Evolutionary conservation across 1,140 invertebrate species (phyloP), one percentile per base, ranked within the genome.

Genomic region (Glossosoma conforme): DNA sequence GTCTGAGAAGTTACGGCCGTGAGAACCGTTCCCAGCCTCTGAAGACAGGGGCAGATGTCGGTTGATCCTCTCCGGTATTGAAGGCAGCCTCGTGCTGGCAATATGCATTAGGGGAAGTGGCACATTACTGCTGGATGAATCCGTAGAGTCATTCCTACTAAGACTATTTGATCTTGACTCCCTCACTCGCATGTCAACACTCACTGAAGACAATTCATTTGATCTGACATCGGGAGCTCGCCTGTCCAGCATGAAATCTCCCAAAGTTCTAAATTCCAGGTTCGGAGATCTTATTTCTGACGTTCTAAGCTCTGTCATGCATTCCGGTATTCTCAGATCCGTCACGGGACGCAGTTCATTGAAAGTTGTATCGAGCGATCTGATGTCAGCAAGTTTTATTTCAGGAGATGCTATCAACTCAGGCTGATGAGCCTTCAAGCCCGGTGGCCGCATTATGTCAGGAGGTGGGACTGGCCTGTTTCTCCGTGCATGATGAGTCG

Each of bases 401-500:
- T 67, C 64, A 8, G 60, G 58, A n/a, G 58, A 55, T 14, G 57
- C 52, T 37, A 59, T 42, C 15, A 69, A 65, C 58, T 75, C 72
- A 22, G 72, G 62, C 0, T 68, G 70, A 15, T 70, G 71, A 6
- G 71, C 74, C 52, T 76, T 76, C 18, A 79, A 61, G 44, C 77
- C 76, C 0, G 69, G 60, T 0, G 72, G 69, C 9, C 62, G 58
- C 52, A 72, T 57, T 1, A 55, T 33, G 44, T 77, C 77, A 1
- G 69, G 60, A 0, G 70, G 67, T 2, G 70, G 70, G 20, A 68
- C 30, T 0, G 73, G 73, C 43, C 79, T 69, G 25, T 78, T 75
- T 28, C 79, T 76, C 33, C 84, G 74, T 6, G 86, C 85, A 61
- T 87, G 86, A 68, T 91, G 88, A 0, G 87, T 90, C 0, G 88